Evolutionary conservation across 2,797 vertebrate genomes (phyloP).

Genomic region (Graptemys geographica): DNA sequence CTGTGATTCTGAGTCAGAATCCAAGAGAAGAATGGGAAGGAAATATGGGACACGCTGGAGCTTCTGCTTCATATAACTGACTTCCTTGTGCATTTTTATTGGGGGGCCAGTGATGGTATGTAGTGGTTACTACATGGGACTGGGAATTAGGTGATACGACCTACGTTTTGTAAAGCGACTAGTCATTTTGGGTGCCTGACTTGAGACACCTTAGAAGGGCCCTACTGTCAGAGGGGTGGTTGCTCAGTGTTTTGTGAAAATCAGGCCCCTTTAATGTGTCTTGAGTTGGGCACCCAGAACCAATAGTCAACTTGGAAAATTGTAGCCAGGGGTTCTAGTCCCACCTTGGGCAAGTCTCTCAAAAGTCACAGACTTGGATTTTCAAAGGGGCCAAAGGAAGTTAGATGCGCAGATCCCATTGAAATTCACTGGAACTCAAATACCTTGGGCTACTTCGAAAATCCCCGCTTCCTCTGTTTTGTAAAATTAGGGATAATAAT

Average conservation of each 20-base stretch:
- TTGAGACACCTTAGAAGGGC: too few species aligned
- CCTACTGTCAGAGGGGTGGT: neutral
- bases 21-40: neutral
- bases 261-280: neutral
- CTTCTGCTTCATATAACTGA: neutral
- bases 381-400: neutral
- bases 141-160: too few species aligned
- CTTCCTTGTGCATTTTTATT: neutral
- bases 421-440: neutral
- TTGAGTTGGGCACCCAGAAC: neutral
- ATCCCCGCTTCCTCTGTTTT: neutral
- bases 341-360: neutral
- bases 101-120: neutral
- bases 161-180: neutral
- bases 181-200: neutral
- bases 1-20: neutral
- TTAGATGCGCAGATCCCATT: neutral
- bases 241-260: neutral
- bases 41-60: neutral
- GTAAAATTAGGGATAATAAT: constrained; percentile 33
- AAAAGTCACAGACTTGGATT: neutral
- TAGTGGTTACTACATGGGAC: neutral
- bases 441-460: neutral
- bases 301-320: neutral
- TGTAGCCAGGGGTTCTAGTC: neutral